Evolutionary conservation across 2,888 invertebrate species (phyloP), one percentile per base, ranked within the genome.

Genomic region (Prosopocoilus inquinatus): DNA sequence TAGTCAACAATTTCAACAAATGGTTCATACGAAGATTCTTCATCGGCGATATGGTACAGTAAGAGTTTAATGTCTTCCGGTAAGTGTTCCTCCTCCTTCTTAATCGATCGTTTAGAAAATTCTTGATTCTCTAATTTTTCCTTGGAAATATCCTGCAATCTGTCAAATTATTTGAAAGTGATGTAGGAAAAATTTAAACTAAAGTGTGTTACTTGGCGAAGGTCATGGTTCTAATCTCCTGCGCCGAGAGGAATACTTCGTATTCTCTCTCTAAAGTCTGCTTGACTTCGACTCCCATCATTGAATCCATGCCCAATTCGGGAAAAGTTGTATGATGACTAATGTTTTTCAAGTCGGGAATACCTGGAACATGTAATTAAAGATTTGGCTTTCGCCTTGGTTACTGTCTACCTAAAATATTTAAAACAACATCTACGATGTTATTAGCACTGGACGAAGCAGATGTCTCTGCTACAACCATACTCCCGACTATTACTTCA

Each of bases 251-350:
- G 72, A 88, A 87, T 50, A 96, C 80, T 70, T 96, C 94, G 71
- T 89, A 94, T 72, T 94, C 92, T 66, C 94, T 81, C 74, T 96
- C 95, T 1, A 96, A 76, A 0, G 90, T 89, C 77, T 96, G 95
- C 66, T 96, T 96, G 64, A 98, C 93, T 78, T 98, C 97, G 0
- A 96, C 93, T 0, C 92, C 94, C 94, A 95, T 96, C 81, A 97
- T 87, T 1, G 96, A 96, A 78, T 98, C 96, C 87, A 98, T 91
- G 35, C 97, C 97, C 60, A 98, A 80, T 73, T 97, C 96, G 1
- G 93, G 91, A 1, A 98, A 79, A 0, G 88, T 85, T 1, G 87
- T 83, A 67, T 87, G 85, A 58, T 84, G 82, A 43, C 89, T 88
- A 1, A 87, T 83, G 0, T 83, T 84, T 75, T 87, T 90, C 69